Conservation (phyloP, 2,797 vertebrate species). For the Euthynnus affinis region DNA sequence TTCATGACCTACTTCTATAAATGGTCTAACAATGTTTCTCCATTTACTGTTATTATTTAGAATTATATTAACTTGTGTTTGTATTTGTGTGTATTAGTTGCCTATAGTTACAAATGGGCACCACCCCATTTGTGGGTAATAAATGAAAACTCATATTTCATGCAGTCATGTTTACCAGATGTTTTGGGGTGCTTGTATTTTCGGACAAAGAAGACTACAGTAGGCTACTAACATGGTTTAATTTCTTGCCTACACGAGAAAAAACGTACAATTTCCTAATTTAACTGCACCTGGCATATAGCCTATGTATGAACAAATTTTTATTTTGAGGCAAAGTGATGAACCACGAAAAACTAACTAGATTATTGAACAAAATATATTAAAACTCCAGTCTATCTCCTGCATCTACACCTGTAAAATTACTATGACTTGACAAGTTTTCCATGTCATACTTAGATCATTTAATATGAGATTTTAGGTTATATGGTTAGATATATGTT, state of each 20-base stretch:
- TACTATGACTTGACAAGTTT: not conserved
- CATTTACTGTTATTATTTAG: not conserved
- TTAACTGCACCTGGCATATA: not conserved
- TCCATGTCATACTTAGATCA: not conserved
- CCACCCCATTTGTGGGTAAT: not conserved
- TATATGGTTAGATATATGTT: not conserved
- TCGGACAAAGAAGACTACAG: not conserved
- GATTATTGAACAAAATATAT: not conserved
- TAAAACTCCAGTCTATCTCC: not conserved
- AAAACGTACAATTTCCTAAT: not conserved
- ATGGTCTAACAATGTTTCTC: not conserved
- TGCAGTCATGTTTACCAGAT: not conserved
- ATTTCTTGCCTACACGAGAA: not conserved
- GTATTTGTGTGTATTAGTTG: not conserved
- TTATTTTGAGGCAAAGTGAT: not conserved
- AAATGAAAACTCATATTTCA: not conserved
- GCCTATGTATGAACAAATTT: not conserved
- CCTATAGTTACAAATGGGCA: not conserved
- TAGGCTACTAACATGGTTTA: no score
- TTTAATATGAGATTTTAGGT: not conserved
- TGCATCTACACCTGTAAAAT: not conserved
- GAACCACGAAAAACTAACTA: not conserved
- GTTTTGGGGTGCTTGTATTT: not conserved
- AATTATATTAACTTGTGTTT: not conserved
- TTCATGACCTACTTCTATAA: constrained; percentile 39